A percentile compares a stretch with the other conserved stretches of the same genome.
Conservation (phyloP, 2,113 vertebrate species). For the Triplophysa siluroides region DNA sequence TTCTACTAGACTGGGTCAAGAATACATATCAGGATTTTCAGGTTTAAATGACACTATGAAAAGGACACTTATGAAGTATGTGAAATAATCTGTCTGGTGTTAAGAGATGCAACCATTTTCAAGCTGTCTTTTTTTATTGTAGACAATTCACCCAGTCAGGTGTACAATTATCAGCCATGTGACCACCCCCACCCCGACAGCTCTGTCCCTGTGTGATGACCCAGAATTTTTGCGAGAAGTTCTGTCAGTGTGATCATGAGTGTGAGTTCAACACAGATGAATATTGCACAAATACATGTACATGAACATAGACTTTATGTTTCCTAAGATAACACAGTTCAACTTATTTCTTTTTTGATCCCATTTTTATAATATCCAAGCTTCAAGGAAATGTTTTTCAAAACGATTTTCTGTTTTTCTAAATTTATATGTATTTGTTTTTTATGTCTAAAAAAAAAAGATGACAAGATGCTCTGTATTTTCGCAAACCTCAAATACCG, state of each 20-base stretch:
- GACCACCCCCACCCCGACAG: slow-evolving; percentile 97
- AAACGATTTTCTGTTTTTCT: too few species aligned
- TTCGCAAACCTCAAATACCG: too few species aligned
- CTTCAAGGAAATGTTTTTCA: too few species aligned
- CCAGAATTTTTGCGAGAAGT: slow-evolving; percentile 99
- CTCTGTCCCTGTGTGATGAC: slow-evolving; percentile 97
- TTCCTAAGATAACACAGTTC: too few species aligned
- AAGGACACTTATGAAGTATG: not conserved
- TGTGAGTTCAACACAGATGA: slow-evolving; percentile 78
- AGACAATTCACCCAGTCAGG: slow-evolving; percentile 96
- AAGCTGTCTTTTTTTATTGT: slow-evolving; percentile 40
- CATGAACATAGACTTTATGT: not conserved
- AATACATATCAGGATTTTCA: too few species aligned
- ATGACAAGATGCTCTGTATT: too few species aligned
- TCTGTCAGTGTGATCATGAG: slow-evolving; percentile 95
- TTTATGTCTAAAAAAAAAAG: too few species aligned
- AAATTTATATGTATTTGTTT: too few species aligned
- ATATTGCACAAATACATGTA: not conserved
- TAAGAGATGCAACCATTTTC: too few species aligned
- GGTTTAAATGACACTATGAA: too few species aligned
- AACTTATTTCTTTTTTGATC: too few species aligned
- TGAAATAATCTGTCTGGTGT: not conserved
- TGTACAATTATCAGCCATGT: slow-evolving; percentile 99
- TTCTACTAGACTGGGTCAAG: not conserved
- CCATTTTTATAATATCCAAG: too few species aligned